These are phyloP conservation scores for Nymphalis urticae DNA, from an alignment of 2,888 invertebrate species.

Conservation along the genomic window DNA sequence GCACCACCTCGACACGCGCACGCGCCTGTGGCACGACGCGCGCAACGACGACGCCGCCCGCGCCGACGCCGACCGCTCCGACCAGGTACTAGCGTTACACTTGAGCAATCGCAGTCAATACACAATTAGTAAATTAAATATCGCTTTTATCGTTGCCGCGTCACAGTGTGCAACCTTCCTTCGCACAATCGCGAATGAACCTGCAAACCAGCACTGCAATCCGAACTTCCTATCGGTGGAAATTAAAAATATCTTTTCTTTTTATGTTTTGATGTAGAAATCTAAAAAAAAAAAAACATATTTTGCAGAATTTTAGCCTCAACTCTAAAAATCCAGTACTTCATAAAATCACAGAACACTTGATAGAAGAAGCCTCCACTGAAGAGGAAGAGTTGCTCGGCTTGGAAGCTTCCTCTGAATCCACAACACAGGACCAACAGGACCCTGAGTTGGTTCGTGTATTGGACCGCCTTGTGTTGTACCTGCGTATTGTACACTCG, in stretches of 20 bases:
- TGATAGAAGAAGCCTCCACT: conserved; percentile 98
- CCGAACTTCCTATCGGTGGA: too few species aligned
- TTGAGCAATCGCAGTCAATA: not conserved
- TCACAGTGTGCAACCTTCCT: not conserved
- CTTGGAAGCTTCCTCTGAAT: conserved; percentile 71
- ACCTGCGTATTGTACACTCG: conserved; percentile 97
- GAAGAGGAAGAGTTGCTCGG: conserved; percentile 98
- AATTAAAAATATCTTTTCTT: too few species aligned
- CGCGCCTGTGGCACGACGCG: conserved; percentile 85
- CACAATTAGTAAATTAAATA: too few species aligned
- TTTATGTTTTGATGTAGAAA: not conserved
- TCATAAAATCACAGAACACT: conserved; percentile 97
- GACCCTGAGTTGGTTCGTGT: conserved; percentile 83
- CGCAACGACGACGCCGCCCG: conserved; percentile 68
- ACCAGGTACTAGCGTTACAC: conserved; percentile 2
- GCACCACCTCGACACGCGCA: conserved; percentile 92
- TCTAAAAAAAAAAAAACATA: not conserved
- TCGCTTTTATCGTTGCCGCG: too few species aligned
- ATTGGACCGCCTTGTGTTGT: conserved; percentile 90
- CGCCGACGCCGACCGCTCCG: conserved; percentile 40
- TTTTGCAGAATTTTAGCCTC: conserved; percentile 80
- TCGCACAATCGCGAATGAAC: too few species aligned
- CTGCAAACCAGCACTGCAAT: too few species aligned
- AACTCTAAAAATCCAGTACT: conserved; percentile 95
- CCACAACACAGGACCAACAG: conserved; percentile 53